phyloP scores from a whole-genome alignment of 2,797 vertebrate genomes.

The Enteromius argenteus region DNA sequence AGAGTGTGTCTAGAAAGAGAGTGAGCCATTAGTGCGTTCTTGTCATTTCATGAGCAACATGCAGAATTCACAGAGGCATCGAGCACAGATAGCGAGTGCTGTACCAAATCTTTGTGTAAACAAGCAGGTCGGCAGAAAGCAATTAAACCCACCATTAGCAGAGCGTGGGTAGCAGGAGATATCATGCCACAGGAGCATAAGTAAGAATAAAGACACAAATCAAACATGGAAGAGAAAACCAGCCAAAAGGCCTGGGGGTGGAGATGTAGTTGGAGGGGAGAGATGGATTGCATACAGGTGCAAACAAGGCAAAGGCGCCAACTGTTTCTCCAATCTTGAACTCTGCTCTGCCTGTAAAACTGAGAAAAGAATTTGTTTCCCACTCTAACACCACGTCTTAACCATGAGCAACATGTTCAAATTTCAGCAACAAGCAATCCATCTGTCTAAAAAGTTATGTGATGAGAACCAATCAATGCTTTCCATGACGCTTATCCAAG shows the following conservation, averaged over 20 bases:
- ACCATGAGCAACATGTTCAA: neutral
- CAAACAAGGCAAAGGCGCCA: constrained; percentile 31
- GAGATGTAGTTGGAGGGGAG: constrained; percentile 1
- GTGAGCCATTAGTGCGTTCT: neutral
- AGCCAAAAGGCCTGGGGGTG: constrained; percentile 7
- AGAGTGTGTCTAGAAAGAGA: neutral
- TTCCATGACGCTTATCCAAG: neutral
- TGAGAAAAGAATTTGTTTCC: neutral
- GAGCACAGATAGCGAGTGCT: constrained; percentile 13
- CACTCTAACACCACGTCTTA: neutral
- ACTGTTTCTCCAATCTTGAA: constrained; percentile 12
- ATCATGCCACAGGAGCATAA: constrained; percentile 25
- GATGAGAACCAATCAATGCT: neutral
- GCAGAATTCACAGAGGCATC: constrained; percentile 42
- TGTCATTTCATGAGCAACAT: constrained; percentile 36
- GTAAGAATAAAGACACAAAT: constrained; percentile 42
- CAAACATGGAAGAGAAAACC: constrained; percentile 32
- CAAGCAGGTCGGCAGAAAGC: constrained; percentile 33
- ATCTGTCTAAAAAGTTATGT: neutral
- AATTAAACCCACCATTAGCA: constrained; percentile 43
- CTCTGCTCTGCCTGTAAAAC: neutral
- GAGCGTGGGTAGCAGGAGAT: constrained; percentile 30
- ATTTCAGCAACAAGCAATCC: neutral
- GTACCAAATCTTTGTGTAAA: constrained; percentile 45
- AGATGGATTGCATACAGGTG: constrained; percentile 35